Evolutionary conservation across 2,888 invertebrate species (phyloP).

Genomic region (Clepsis dumicolana): DNA sequence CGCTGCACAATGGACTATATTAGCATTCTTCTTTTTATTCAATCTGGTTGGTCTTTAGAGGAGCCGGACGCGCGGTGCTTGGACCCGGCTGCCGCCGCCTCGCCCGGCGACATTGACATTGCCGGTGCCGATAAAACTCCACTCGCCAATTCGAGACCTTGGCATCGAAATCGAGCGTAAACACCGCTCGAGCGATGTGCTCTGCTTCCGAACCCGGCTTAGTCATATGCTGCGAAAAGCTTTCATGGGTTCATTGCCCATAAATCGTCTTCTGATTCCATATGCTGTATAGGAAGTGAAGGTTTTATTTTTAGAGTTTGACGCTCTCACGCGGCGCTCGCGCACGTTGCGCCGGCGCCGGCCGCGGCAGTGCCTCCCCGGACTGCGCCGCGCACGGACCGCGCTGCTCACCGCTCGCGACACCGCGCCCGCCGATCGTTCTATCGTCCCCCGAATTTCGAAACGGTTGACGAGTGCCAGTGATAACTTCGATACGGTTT

Average conservation of each 20-base stretch:
- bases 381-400: slow-evolving; percentile 50
- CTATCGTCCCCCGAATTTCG: slow-evolving; percentile 64
- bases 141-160: slow-evolving; percentile 55
- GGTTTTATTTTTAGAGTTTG: slow-evolving; percentile 80
- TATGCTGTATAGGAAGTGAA: slow-evolving; percentile 75
- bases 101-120: slow-evolving; percentile 35
- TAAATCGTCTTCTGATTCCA: slow-evolving; percentile 78
- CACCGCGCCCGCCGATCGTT: slow-evolving; percentile 52
- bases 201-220: slow-evolving; percentile 54
- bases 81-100: neutral
- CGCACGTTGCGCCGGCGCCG: slow-evolving; percentile 48
- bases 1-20: slow-evolving; percentile 21
- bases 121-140: slow-evolving; percentile 31
- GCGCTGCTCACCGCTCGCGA: slow-evolving; percentile 48
- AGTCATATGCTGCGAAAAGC: slow-evolving; percentile 68
- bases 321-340: slow-evolving; percentile 61
- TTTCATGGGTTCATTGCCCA: slow-evolving; percentile 82
- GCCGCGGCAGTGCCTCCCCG: slow-evolving; percentile 51
- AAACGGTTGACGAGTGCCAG: slow-evolving; percentile 70
- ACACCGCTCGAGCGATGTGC: slow-evolving; percentile 49
- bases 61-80: slow-evolving; percentile 1
- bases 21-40: slow-evolving; percentile 11
- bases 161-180: slow-evolving; percentile 57
- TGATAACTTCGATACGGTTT: slow-evolving; percentile 75
- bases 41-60: slow-evolving; percentile 18